These are phyloP conservation scores for Ceuthmochares aereus DNA, from an alignment of 2,113 vertebrate genomes.

Conservation along the genomic window DNA sequence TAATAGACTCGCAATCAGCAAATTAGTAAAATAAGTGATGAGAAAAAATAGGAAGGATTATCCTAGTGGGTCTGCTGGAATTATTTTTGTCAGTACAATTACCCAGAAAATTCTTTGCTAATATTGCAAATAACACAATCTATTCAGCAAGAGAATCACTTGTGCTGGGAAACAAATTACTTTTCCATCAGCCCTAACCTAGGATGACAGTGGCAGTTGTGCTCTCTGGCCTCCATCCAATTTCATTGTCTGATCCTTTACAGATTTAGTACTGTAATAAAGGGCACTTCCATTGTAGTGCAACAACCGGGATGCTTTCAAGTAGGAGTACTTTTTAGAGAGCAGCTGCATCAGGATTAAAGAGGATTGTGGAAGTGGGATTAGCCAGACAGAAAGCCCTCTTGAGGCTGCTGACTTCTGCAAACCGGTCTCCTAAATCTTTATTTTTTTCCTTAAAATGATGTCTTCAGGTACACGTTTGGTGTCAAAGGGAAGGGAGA, in stretches of 20 bases:
- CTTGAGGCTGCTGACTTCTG: slow-evolving; percentile 39
- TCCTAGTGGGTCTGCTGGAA: slow-evolving; percentile 54
- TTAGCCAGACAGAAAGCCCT: slow-evolving; percentile 40
- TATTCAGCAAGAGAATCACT: slow-evolving; percentile 62
- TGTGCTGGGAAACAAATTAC: slow-evolving; percentile 65
- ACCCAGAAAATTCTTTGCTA: slow-evolving; percentile 64
- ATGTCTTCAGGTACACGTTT: neutral
- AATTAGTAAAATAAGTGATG: slow-evolving; percentile 56
- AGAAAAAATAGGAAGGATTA: slow-evolving; percentile 50
- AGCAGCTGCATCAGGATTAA: slow-evolving; percentile 73
- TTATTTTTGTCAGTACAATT: slow-evolving; percentile 69
- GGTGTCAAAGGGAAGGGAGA: neutral
- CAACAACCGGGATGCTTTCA: slow-evolving; percentile 66
- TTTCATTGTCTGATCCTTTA: slow-evolving; percentile 66
- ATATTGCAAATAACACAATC: slow-evolving; percentile 67
- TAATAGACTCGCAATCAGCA: slow-evolving; percentile 65
- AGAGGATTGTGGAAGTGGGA: slow-evolving; percentile 62
- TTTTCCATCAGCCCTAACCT: slow-evolving; percentile 72
- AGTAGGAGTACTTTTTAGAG: slow-evolving; percentile 61
- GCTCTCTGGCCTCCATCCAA: slow-evolving; percentile 72
- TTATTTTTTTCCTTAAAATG: neutral
- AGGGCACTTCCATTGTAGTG: slow-evolving; percentile 53
- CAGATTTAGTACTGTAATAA: slow-evolving; percentile 64
- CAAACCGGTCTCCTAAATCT: slow-evolving; percentile 6
- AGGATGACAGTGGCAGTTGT: slow-evolving; percentile 62